These are phyloP conservation scores for Clepsis dumicolana DNA, from an alignment of 2,888 invertebrate genomes.

Conservation along the genomic window DNA sequence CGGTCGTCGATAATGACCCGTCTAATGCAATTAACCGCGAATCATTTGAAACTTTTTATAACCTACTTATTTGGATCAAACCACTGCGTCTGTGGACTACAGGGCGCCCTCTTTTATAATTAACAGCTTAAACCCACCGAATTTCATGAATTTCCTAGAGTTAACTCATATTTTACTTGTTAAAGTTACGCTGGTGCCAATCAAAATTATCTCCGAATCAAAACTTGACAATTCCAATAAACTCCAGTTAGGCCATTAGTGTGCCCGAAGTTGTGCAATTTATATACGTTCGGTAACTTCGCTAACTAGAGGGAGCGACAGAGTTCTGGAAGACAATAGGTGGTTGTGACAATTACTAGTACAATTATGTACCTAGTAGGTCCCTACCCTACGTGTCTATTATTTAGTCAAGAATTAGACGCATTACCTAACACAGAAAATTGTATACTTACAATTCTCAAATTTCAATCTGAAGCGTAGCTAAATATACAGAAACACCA, in stretches of 20 bases:
- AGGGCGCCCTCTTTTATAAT: too few species aligned
- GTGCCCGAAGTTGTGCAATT: conserved; percentile 16
- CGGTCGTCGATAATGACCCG: too few species aligned
- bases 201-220: conserved; percentile 15
- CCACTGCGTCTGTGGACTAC: too few species aligned
- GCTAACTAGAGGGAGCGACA: conserved; percentile 9
- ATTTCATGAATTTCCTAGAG: neutral
- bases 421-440: too few species aligned
- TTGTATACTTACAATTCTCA: too few species aligned
- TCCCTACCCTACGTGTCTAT: too few species aligned
- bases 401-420: too few species aligned
- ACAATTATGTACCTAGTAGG: neutral
- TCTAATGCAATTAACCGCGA: too few species aligned
- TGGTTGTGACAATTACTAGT: conserved; percentile 6
- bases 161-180: neutral
- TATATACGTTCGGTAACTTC: conserved; percentile 14
- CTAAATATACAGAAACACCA: too few species aligned
- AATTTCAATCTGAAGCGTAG: too few species aligned
- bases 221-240: conserved; percentile 13
- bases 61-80: too few species aligned
- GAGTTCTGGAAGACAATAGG: neutral
- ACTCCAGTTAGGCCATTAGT: conserved; percentile 13
- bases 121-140: neutral
- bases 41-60: too few species aligned
- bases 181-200: neutral